Evolutionary conservation across 1,140 invertebrate genomes (phyloP).

Genomic region (Heliothis subflexa): DNA sequence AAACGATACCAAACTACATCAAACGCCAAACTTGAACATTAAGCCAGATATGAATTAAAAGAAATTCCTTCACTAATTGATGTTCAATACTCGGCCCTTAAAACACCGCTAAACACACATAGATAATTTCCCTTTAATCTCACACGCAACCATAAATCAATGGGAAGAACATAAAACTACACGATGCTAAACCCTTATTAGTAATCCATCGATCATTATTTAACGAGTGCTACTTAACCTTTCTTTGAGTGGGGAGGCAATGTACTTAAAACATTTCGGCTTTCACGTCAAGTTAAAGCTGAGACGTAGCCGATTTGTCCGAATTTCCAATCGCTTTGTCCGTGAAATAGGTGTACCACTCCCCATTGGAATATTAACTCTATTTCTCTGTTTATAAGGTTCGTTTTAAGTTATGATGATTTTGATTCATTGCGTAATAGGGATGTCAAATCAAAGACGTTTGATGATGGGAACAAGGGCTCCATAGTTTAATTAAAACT

Average conservation of each 20-base stretch:
- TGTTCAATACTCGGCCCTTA: background rate
- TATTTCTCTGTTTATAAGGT: background rate
- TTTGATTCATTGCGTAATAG: constrained; percentile 21
- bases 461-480: constrained; percentile 43
- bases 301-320: constrained; percentile 41
- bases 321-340: constrained; percentile 44
- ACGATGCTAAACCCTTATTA: constrained; percentile 3
- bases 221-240: background rate
- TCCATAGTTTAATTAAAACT: constrained; percentile 47
- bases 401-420: background rate
- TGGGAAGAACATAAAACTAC: constrained; percentile 14
- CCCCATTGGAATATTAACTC: background rate
- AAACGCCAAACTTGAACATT: background rate
- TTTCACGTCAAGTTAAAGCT: background rate
- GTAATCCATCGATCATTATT: constrained; percentile 20
- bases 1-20: constrained; percentile 3
- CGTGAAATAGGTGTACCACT: background rate
- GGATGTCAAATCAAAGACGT: constrained; percentile 31
- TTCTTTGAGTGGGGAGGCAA: constrained; percentile 1
- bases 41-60: background rate
- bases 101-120: constrained; percentile 33
- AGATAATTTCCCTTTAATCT: constrained; percentile 25
- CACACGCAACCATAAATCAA: constrained; percentile 26
- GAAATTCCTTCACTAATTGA: constrained; percentile 11
- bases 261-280: constrained; percentile 34